Conservation (phyloP, 2,113 vertebrate genomes). For the Urocolius indicus region DNA sequence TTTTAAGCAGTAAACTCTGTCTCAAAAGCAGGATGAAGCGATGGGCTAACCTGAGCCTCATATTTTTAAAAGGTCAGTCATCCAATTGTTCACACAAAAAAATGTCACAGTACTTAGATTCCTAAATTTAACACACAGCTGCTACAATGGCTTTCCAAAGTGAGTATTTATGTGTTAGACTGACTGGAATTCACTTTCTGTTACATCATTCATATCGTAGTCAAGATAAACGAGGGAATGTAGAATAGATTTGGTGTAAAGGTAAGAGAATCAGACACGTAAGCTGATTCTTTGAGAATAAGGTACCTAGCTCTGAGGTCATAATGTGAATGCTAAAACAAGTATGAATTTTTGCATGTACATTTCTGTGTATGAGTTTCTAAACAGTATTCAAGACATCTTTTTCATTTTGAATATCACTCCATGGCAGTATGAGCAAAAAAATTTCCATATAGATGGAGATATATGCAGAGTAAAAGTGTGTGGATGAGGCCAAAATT, state of each 20-base stretch:
- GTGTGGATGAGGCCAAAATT: not conserved
- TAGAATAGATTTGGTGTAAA: not conserved
- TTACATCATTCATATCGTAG: not conserved
- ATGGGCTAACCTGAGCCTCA: not conserved
- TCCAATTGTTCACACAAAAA: conserved; percentile 17
- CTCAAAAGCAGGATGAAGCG: not conserved
- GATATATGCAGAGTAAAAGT: not conserved
- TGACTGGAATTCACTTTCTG: not conserved
- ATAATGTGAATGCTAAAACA: not conserved
- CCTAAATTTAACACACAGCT: not conserved
- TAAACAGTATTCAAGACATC: not conserved
- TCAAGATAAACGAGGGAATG: not conserved
- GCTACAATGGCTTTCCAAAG: not conserved
- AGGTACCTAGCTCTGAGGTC: not conserved
- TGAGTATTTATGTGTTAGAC: not conserved
- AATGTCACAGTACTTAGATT: not conserved
- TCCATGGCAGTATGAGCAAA: not conserved
- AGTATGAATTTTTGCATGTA: not conserved
- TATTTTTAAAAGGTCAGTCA: conserved; percentile 32
- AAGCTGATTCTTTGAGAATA: not conserved
- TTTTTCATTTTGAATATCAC: not conserved
- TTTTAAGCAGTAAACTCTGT: not conserved
- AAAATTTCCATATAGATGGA: not conserved
- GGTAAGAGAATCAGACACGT: not conserved
- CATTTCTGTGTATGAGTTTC: not conserved